A percentile compares a stretch with the other conserved stretches of the same genome.
Evolutionary conservation across 2,888 invertebrate species (phyloP).

Genomic region (Teinopalpus imperialis): DNA sequence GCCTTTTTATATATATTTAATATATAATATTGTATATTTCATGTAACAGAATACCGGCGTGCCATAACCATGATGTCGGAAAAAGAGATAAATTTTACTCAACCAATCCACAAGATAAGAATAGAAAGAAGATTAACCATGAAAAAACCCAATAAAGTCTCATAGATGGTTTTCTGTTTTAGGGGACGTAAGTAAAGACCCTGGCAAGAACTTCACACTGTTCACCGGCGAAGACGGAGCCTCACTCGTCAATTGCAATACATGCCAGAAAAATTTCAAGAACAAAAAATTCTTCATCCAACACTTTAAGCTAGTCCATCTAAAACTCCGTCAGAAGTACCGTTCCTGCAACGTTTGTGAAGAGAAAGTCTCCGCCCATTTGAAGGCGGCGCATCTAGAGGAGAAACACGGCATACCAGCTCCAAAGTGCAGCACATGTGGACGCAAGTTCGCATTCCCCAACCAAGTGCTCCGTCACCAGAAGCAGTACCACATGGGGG

Average conservation of each 20-base stretch:
- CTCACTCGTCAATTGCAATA: conserved; percentile 40
- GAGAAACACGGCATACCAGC: conserved; percentile 51
- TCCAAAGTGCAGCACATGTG: conserved; percentile 53
- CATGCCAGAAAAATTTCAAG: conserved; percentile 43
- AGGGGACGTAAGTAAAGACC: conserved; percentile 36
- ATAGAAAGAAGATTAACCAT: too few species aligned
- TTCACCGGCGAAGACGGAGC: conserved; percentile 30
- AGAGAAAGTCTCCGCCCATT: conserved; percentile 41
- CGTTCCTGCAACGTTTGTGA: conserved; percentile 52
- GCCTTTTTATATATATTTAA: too few species aligned
- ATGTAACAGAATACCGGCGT: too few species aligned
- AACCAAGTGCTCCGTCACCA: conserved; percentile 50
- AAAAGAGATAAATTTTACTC: too few species aligned
- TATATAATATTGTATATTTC: too few species aligned
- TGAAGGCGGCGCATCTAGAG: conserved; percentile 51
- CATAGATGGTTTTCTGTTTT: conserved; percentile 44
- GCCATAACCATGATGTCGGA: too few species aligned
- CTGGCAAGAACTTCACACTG: conserved; percentile 29
- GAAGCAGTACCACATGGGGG: conserved; percentile 53
- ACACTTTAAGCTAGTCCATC: conserved; percentile 54
- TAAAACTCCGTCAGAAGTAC: conserved; percentile 44
- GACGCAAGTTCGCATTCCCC: conserved; percentile 51
- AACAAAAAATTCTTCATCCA: conserved; percentile 51
- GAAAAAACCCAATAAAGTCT: background rate
- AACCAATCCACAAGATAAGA: too few species aligned